phyloP scores from a whole-genome alignment of 2,888 invertebrate species.

The Stenoptilia bipunctidactyla region DNA sequence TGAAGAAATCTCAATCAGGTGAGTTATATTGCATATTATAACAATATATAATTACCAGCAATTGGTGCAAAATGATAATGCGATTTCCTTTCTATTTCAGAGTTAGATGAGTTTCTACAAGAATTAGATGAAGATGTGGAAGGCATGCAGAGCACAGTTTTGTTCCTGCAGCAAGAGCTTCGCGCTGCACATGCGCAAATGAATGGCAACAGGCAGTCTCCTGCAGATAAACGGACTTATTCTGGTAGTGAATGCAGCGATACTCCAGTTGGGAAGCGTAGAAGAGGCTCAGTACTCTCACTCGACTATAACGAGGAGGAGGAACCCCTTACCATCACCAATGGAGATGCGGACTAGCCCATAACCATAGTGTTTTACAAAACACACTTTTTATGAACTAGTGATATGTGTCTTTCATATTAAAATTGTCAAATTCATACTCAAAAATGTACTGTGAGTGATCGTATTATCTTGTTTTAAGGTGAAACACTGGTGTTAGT shows the following conservation, averaged over 20 bases:
- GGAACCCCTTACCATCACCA: constrained; percentile 77
- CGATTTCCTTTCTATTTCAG: constrained; percentile 57
- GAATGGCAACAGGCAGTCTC: constrained; percentile 42
- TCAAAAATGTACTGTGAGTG: constrained; percentile 43
- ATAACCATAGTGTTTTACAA: not conserved
- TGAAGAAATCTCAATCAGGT: constrained; percentile 96
- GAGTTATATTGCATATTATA: constrained; percentile 17
- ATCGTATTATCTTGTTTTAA: constrained; percentile 25
- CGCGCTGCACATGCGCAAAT: constrained; percentile 76
- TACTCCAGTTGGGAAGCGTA: constrained; percentile 73
- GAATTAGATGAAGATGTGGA: constrained; percentile 98
- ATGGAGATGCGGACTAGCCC: constrained; percentile 74
- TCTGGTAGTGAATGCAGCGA: constrained; percentile 54
- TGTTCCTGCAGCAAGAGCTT: constrained; percentile 93
- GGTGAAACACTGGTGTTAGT: constrained; percentile 33
- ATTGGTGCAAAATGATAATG: constrained; percentile 2
- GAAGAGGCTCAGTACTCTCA: constrained; percentile 79
- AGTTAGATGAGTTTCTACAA: constrained; percentile 94
- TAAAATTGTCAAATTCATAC: constrained; percentile 11
- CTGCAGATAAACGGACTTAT: constrained; percentile 53
- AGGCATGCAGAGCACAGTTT: constrained; percentile 97
- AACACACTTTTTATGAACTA: constrained; percentile 32
- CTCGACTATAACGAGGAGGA: constrained; percentile 83
- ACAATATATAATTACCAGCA: not conserved
- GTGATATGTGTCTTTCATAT: constrained; percentile 21